phyloP scores from a whole-genome alignment of 2,113 vertebrate genomes.

The Gavialis gangeticus region DNA sequence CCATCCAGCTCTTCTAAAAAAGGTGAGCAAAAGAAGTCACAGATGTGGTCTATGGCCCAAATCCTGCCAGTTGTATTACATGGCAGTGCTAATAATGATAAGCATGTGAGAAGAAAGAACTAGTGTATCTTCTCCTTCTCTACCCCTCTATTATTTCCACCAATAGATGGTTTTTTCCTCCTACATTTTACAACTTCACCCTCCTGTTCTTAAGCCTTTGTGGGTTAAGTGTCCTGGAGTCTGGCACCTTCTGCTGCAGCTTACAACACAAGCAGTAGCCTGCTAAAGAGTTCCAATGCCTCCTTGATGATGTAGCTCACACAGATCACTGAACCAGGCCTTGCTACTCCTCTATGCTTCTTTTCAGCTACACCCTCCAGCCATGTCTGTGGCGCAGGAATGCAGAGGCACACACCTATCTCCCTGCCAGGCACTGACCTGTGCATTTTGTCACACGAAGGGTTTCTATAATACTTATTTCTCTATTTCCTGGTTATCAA shows the following conservation, averaged over 20 bases:
- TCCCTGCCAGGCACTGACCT: no score
- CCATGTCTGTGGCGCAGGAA: no score
- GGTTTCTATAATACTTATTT: no score
- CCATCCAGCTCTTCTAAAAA: no score
- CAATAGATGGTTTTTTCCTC: background rate
- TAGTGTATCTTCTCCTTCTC: background rate
- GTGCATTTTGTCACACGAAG: no score
- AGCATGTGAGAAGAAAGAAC: background rate
- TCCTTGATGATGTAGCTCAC: background rate
- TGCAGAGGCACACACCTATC: no score
- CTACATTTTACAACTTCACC: background rate
- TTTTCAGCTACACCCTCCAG: no score
- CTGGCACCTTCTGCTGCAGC: background rate
- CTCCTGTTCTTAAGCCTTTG: background rate
- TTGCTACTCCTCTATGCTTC: background rate
- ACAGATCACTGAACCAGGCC: background rate
- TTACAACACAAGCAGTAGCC: background rate
- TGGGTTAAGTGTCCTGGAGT: background rate
- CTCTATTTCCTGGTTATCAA: no score
- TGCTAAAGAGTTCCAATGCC: no score
- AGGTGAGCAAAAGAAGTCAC: no score
- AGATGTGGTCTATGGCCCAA: rapidly evolving
- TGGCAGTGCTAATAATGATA: background rate
- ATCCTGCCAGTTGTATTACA: no score
- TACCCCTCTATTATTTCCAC: background rate